Percentiles rank a stretch among this genome's conserved stretches.
phyloP scores from a whole-genome alignment of 2,113 vertebrate genomes.

The Oenanthe melanoleuca region DNA sequence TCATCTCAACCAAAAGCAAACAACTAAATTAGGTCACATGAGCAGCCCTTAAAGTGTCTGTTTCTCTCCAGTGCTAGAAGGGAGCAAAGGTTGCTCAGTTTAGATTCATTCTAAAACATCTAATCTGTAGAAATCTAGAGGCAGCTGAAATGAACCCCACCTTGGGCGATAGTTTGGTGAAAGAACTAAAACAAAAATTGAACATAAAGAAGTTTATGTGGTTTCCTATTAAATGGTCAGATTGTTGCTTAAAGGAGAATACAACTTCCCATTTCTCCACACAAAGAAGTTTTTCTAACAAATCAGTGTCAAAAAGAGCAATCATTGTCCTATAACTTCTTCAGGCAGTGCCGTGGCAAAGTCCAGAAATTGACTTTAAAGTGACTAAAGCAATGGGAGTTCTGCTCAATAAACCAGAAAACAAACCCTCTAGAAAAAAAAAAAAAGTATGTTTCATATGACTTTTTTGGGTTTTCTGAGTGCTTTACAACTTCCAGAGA shows the following conservation, averaged over 20 bases:
- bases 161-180: not conserved
- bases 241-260: not conserved
- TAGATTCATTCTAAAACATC: not conserved
- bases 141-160: not conserved
- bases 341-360: not conserved
- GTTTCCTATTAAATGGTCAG: not conserved
- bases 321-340: not conserved
- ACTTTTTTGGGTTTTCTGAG: fast-evolving
- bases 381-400: not conserved
- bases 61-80: not conserved
- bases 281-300: not conserved
- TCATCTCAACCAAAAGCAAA: not conserved
- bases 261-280: not conserved
- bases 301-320: not conserved
- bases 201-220: not conserved
- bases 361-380: not conserved
- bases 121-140: not conserved
- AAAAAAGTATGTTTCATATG: not conserved
- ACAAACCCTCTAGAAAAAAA: not conserved
- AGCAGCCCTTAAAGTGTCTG: not conserved
- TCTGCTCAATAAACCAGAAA: not conserved
- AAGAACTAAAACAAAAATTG: not conserved
- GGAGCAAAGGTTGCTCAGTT: not conserved
- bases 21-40: not conserved
- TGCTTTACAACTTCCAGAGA: not conserved